Evolutionary conservation across 1,140 invertebrate genomes (phyloP), one percentile per base, ranked within the genome.

Genomic region (Caenorhabditis tropicalis): DNA sequence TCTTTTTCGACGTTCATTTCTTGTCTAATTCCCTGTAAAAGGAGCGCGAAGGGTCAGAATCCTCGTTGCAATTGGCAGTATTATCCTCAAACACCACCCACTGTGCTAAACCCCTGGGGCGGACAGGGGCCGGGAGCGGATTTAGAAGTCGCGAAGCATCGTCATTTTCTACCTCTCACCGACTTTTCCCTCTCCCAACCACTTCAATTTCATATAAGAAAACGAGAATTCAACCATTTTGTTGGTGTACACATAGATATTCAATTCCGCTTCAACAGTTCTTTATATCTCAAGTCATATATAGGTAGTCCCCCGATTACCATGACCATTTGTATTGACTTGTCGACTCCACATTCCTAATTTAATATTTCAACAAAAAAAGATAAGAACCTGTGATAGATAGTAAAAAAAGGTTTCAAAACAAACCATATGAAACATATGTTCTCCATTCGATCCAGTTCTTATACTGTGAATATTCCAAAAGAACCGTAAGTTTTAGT

Each of bases 101-200:
- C 65, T 74, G 65, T 74, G 65, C 65, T 74, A 74, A 74, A 74
- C 65, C 65, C 65, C 65, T 74, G 65, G 65, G 65, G 65, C 65
- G 65, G 65, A 74, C 36, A 74, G 65, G 65, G 65, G 65, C 65
- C 65, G 65, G 36, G 65, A 43, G 65, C 65, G 65, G 65, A 74
- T 74, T 74, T 74, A 43, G 65, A 74, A 74, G 36, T 39, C 65
- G 65, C 58, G 24, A 65, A 36, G 58, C 65, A 74, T 74, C 65
- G 36, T 74, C 65, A 74, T 74, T 74, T 65, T 65, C 58, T 65
- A 15, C 21, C 16, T 24, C 19, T 65, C 36, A 29, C 48, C 65
- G 36, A 74, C n/a, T 36, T 74, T 43, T 21, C 36, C 15, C 5
- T 31, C 36, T 19, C 58, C 1, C 58, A 27, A 65, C 29, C 19